Conservation (phyloP, 1,140 invertebrate genomes). For the Drosophila sechellia region DNA sequence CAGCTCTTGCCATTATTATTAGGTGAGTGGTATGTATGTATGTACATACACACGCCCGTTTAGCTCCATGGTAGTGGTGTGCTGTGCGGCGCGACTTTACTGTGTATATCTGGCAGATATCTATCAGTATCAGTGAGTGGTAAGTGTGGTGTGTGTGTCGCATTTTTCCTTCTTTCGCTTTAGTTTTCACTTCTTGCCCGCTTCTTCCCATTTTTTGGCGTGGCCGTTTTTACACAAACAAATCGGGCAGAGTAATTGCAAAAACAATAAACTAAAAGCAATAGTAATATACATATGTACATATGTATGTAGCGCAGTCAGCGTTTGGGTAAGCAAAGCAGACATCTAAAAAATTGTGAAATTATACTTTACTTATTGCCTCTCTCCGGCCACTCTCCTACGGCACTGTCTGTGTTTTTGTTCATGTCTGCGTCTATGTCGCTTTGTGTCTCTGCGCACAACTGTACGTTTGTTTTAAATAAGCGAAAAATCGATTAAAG, state of each 20-base stretch:
- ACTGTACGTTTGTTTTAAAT: conserved; percentile 83
- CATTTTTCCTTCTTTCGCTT: conserved; percentile 67
- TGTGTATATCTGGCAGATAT: conserved; percentile 73
- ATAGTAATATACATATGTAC: conserved; percentile 66
- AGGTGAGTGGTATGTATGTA: conserved; percentile 45
- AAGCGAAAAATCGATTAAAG: conserved; percentile 83
- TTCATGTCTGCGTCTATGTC: conserved; percentile 20
- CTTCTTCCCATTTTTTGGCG: conserved; percentile 43
- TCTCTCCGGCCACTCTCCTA: conserved; percentile 22
- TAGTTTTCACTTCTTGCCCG: conserved; percentile 46
- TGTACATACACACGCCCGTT: neutral
- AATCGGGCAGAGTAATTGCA: conserved; percentile 70
- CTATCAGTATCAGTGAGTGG: conserved; percentile 26
- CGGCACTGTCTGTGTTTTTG: conserved; percentile 20
- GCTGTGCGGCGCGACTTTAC: conserved; percentile 36
- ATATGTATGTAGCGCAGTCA: conserved; percentile 8
- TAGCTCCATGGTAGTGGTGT: neutral
- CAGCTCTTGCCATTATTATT: conserved; percentile 77
- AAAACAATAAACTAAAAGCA: conserved; percentile 81
- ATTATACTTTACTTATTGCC: conserved; percentile 70
- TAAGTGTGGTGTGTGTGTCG: conserved; percentile 55
- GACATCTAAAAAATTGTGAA: conserved; percentile 69
- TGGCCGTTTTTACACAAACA: conserved; percentile 53
- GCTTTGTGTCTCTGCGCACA: conserved; percentile 46
- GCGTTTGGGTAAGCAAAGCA: conserved; percentile 60